phyloP scores from a whole-genome alignment of 2,113 vertebrate genomes.

The Misgurnus anguillicaudatus region DNA sequence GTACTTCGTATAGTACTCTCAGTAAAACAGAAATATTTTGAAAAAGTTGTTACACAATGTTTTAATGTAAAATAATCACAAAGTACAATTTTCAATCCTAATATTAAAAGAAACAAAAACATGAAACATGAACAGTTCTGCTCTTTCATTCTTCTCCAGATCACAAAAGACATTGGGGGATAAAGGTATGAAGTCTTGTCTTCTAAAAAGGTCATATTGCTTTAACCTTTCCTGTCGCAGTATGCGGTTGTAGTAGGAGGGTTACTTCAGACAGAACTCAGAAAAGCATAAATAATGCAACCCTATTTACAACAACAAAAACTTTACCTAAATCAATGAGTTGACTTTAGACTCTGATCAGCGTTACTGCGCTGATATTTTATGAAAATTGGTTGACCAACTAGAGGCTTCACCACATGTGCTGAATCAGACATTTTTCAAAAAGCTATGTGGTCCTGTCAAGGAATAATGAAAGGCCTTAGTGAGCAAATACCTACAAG shows the following conservation, averaged over 20 bases:
- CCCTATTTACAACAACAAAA: conserved; percentile 24
- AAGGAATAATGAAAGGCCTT: conserved; percentile 21
- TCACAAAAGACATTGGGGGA: neutral
- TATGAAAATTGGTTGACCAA: neutral
- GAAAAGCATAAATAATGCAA: neutral
- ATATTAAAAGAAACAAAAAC: neutral
- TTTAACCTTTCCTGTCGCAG: neutral
- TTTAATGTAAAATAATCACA: conserved; percentile 39
- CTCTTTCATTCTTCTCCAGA: neutral
- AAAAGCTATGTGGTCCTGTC: conserved; percentile 26
- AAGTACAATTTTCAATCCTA: conserved; percentile 6
- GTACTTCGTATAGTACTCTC: neutral
- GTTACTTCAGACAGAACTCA: neutral
- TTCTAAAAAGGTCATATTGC: neutral
- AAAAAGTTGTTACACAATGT: neutral
- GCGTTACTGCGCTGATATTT: conserved; percentile 2
- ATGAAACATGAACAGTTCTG: neutral
- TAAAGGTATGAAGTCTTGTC: neutral
- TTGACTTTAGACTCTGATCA: neutral
- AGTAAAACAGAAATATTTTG: neutral
- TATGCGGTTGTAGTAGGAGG: neutral
- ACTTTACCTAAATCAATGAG: neutral
- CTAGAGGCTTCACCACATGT: neutral
- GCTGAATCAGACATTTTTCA: neutral
- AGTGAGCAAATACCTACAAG: neutral